A percentile compares a stretch with the other conserved stretches of the same genome.
These are phyloP conservation scores for Barbus barbus DNA, from an alignment of 2,113 vertebrate genomes.

Conservation along the genomic window DNA sequence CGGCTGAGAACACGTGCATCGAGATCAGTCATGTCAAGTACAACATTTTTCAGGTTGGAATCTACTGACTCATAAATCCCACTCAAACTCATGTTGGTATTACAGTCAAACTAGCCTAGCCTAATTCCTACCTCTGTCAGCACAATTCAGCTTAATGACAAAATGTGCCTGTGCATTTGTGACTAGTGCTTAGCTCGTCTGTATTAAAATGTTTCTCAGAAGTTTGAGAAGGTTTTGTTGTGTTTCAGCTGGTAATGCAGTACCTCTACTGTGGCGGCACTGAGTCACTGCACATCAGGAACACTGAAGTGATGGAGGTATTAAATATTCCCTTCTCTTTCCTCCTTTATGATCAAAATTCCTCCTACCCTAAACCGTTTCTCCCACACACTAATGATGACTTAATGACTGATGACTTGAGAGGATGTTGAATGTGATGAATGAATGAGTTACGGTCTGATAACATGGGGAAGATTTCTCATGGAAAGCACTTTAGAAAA, in stretches of 20 bases:
- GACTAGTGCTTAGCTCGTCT: neutral
- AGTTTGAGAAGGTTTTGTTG: constrained; percentile 23
- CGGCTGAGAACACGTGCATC: constrained; percentile 93
- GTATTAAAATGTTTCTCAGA: neutral
- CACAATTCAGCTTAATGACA: neutral
- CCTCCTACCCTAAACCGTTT: neutral
- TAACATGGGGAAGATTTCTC: neutral
- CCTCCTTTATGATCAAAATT: neutral
- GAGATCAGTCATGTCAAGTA: constrained; percentile 86
- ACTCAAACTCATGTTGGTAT: neutral
- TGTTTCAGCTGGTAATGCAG: constrained; percentile 78
- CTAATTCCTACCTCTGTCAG: neutral
- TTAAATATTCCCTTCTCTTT: neutral
- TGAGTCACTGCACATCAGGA: constrained; percentile 76
- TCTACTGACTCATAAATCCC: neutral
- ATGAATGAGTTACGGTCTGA: neutral
- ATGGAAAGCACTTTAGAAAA: neutral
- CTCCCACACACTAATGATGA: neutral
- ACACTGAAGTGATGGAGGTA: constrained; percentile 81
- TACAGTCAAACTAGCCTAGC: neutral
- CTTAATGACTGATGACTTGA: neutral
- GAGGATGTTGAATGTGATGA: neutral
- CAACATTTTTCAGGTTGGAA: constrained; percentile 65
- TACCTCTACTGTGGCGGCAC: constrained; percentile 79
- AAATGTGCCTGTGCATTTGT: neutral